Conservation (phyloP, 2,113 vertebrate species). For the Microcebus tavaratra region DNA sequence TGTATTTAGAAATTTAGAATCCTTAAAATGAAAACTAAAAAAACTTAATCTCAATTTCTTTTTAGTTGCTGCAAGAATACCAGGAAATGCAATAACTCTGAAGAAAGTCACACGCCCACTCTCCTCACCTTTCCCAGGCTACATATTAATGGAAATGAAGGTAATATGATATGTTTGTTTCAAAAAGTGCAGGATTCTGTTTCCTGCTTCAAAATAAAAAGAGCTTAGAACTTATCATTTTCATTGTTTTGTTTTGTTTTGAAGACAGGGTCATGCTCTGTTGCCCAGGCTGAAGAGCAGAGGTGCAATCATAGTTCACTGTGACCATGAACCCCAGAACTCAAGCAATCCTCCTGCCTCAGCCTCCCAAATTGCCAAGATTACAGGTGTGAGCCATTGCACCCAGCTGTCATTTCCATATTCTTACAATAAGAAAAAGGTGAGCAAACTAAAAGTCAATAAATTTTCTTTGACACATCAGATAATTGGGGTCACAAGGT, state of each 20-base stretch:
- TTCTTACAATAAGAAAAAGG: not conserved
- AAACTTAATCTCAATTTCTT: not conserved
- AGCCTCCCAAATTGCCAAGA: too few species aligned
- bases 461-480: not conserved
- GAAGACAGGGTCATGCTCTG: too few species aligned
- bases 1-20: not conserved
- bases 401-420: not conserved
- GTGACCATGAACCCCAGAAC: too few species aligned
- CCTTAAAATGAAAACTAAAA: not conserved
- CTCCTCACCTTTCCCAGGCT: not conserved
- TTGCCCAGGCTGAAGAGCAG: too few species aligned
- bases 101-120: not conserved
- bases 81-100: not conserved
- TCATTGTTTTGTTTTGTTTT: not conserved
- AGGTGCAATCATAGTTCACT: too few species aligned
- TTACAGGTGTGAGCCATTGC: too few species aligned
- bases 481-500: not conserved
- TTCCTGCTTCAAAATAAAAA: not conserved
- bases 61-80: not conserved
- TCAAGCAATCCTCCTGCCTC: too few species aligned
- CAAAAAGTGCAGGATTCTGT: not conserved
- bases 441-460: not conserved
- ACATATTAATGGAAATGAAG: not conserved
- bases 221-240: not conserved
- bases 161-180: not conserved